Evolutionary conservation across 2,797 vertebrate species (phyloP), one percentile per base, ranked within the genome.

Genomic region (Centroberyx gerrardi): DNA sequence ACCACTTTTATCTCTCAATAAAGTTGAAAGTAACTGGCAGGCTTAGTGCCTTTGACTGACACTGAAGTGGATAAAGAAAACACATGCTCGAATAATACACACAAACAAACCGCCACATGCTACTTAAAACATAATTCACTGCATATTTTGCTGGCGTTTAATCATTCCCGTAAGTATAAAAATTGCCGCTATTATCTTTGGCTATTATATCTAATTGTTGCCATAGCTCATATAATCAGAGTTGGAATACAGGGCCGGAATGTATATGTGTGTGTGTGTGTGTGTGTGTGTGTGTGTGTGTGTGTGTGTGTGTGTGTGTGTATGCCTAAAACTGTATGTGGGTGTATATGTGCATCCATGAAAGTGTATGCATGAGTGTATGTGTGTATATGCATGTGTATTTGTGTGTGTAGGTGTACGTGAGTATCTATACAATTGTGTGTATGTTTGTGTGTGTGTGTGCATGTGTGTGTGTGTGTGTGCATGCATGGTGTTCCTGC

Each of bases 181-280:
- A 87, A 90, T 82, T 82, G 80, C 80, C 51, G 82, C 88, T 88
- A 88, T 91, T 86, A 88, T 82, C 80, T 82, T 85, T 88, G 76
- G 71, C 83, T 71, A 87, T 90, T 91, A 91, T 60, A 64, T 74
- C 68, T 89, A 91, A 90, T 90, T 82, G 84, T 90, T 92, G 86
- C 89, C 88, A 92, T 85, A 69, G 76, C 78, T 85, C 73, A 62
- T 67, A 69, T 77, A 81, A 89, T 89, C 77, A 85, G 62, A 80
- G 72, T 46, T 81, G 46, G 28, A 67, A 74, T 55, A 67, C 40
- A 9, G 28, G 29, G 44, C 75, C 61, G 68, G 78, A 72, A 10
- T 38, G 22, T 28, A 64, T 64, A 46, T 79, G 64, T 33, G 61
- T 48, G 44, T 31, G 27, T 63, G 27, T 48, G 42, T 62, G 27